Base-by-base conservation (phyloP, 2,888 invertebrate genomes). In the Cistogaster globosa region DNA sequence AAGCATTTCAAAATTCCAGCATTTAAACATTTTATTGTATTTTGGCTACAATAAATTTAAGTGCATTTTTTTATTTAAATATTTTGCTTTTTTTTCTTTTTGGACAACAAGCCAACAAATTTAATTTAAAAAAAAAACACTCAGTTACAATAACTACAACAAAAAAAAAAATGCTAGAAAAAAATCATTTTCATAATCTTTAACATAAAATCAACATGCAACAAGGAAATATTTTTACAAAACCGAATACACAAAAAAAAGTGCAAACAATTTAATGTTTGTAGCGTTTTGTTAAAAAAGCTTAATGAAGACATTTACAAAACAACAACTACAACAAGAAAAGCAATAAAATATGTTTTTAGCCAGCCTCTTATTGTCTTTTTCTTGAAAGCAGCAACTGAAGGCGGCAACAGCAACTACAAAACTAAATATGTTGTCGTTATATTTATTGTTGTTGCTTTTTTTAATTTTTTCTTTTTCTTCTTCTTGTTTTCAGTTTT, bases 141-240 rank as follows among this genome's bases (percentile, higher is more conserved):
- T n/a, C 14, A 48, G 3, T 42, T 12, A 12, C 4, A 5, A 32
- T 5, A 2, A 42, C 42, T 11, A 45, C 45, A 45, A 48, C 45
- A 48, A 6, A 1, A 48, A 0, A 12, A 48, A 48, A 48, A 48
- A 48, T 48, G 6, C 16, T 55, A 38, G 62, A 72, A 71, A 69
- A 57, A 78, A 78, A 74, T 42, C 6, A 60, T 69, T 58, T 57
- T 69, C 45, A 60, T 84, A 84, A 84, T 84, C 84, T 76, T 60
- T 1, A 65, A 71, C 69, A 71, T 65, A 76, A 79, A 79, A 84
- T 84, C 75, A 79, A 84, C 79, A 80, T 79, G 84, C 84, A 84
- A 83, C 62, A 79, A 32, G 79, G 69, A 79, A 83, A 79, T 69
- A 65, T 58, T 42, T 45, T 58, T 63, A 75, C 55, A 71, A 18